phyloP scores from a whole-genome alignment of 2,113 vertebrate genomes.

The Ahaetulla prasina region DNA sequence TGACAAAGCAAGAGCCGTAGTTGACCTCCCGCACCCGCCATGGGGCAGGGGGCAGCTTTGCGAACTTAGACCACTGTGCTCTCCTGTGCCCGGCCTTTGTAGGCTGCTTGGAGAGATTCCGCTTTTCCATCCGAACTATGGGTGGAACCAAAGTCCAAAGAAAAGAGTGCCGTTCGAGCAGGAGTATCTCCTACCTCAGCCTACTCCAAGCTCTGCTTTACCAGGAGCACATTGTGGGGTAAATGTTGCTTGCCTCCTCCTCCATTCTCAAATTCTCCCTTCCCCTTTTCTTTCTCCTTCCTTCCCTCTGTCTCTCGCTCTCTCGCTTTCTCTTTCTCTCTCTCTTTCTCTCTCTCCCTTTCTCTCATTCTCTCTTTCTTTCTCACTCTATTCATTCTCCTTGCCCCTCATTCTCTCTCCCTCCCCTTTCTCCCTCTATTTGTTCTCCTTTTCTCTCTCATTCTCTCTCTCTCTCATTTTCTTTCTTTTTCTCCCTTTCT shows the following conservation, averaged over 20 bases:
- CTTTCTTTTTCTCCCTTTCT: too few relatives aligned
- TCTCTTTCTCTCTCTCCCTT: not conserved
- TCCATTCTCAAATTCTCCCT: not conserved
- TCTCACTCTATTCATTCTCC: not conserved
- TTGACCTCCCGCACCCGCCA: too few relatives aligned
- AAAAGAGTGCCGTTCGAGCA: not conserved
- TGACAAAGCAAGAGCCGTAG: not conserved
- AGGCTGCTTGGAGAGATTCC: not conserved
- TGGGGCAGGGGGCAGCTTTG: not conserved
- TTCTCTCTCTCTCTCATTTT: too few relatives aligned
- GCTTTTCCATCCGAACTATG: not conserved
- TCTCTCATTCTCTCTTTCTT: too few relatives aligned
- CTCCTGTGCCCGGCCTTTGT: not conserved
- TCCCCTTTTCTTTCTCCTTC: not conserved
- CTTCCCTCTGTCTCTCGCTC: too few relatives aligned
- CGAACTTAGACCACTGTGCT: accelerated
- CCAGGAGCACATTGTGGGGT: not conserved
- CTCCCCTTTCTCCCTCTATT: too few relatives aligned
- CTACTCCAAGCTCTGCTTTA: not conserved
- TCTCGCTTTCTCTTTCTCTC: not conserved
- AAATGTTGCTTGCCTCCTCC: not conserved
- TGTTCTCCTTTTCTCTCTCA: too few relatives aligned
- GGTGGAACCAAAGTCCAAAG: not conserved
- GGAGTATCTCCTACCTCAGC: not conserved
- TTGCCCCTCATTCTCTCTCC: not conserved